Evolutionary conservation across 1,140 invertebrate species (phyloP).

Genomic region (Papilio machaon): DNA sequence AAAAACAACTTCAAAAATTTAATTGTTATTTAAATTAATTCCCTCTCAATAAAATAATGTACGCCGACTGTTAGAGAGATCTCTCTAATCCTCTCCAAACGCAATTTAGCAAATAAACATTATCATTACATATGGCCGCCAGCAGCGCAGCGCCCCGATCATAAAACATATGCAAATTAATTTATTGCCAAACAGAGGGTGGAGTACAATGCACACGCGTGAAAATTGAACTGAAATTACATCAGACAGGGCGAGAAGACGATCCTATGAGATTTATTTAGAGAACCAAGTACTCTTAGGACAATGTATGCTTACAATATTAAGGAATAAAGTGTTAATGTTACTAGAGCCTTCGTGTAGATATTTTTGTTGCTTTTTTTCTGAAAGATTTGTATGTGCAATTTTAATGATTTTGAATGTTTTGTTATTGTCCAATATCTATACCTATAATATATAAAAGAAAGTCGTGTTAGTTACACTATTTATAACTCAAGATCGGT

Average conservation of each 20-base stretch:
- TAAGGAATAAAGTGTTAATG: not conserved
- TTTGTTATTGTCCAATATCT: too few species aligned
- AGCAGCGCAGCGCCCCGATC: slow-evolving; percentile 46
- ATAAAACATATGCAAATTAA: slow-evolving; percentile 68
- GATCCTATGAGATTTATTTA: not conserved
- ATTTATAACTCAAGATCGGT: too few species aligned
- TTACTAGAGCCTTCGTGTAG: too few species aligned
- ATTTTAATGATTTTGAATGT: too few species aligned
- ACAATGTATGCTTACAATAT: not conserved
- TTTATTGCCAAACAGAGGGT: slow-evolving; percentile 62
- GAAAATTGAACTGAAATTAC: slow-evolving; percentile 61
- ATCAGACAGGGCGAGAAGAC: slow-evolving; percentile 33
- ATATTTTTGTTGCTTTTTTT: too few species aligned
- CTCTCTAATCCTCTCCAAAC: slow-evolving; percentile 52
- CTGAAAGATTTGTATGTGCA: too few species aligned
- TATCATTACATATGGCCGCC: slow-evolving; percentile 51
- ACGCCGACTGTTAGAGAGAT: not conserved
- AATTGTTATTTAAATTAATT: slow-evolving; percentile 22
- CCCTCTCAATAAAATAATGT: not conserved
- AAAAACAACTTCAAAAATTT: not conserved
- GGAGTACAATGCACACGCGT: slow-evolving; percentile 46
- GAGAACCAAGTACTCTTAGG: not conserved
- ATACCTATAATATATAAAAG: too few species aligned
- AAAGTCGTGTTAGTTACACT: too few species aligned
- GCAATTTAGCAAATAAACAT: slow-evolving; percentile 65